Evolutionary conservation across 2,888 invertebrate species (phyloP).

Genomic region (Serripes groenlandicus): DNA sequence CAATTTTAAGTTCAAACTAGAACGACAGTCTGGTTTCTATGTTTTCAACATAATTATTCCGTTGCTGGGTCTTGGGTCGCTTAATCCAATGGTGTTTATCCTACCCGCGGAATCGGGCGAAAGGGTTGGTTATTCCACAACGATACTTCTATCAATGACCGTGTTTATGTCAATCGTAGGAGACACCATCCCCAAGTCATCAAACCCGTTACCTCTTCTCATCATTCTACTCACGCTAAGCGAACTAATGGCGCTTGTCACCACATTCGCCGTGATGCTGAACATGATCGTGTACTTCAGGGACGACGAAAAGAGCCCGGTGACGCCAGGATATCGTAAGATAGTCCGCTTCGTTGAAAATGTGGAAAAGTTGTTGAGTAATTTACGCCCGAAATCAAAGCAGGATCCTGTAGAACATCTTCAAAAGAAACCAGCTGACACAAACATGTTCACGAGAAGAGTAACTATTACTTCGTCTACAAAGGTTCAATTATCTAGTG

Average conservation of each 20-base stretch:
- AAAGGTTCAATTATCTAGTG: too few species aligned
- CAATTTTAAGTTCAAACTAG: background rate
- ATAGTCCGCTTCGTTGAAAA: background rate
- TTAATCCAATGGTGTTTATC: conserved; percentile 17
- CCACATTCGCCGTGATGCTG: conserved; percentile 1
- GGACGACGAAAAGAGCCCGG: background rate
- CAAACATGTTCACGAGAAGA: background rate
- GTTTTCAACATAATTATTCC: conserved; percentile 16
- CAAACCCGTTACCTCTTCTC: conserved; percentile 20
- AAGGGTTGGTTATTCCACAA: conserved; percentile 27
- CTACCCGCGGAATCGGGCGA: conserved; percentile 32
- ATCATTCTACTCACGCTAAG: background rate
- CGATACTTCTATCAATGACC: conserved; percentile 22
- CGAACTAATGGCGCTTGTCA: background rate
- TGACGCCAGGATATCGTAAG: background rate
- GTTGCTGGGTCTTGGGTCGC: background rate
- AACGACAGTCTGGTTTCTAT: conserved; percentile 6
- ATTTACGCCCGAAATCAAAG: too few species aligned
- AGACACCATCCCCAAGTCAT: conserved; percentile 23
- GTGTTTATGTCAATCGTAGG: conserved; percentile 29
- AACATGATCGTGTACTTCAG: conserved; percentile 16
- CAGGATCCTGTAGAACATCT: too few species aligned
- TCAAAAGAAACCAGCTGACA: background rate
- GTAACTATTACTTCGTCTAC: background rate
- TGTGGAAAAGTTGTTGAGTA: too few species aligned